Evolutionary conservation across 2,888 invertebrate genomes (phyloP).

Genomic region (Actias luna): DNA sequence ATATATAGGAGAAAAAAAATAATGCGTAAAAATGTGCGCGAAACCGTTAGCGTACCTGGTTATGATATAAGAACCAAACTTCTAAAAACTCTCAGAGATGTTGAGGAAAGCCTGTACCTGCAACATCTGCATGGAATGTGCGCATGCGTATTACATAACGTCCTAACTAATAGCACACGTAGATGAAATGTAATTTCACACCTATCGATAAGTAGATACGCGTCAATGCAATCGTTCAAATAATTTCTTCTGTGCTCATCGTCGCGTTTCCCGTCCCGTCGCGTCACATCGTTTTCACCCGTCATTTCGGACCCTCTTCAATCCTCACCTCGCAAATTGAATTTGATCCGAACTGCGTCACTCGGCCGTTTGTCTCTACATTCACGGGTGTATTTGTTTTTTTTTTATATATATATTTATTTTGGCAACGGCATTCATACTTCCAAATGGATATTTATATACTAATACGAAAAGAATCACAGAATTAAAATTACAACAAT

Average conservation of each 20-base stretch:
- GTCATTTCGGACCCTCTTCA: constrained; percentile 75
- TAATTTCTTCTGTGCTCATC: constrained; percentile 44
- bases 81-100: not conserved
- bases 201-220: constrained; percentile 10
- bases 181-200: constrained; percentile 1
- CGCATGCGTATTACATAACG: not conserved
- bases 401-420: constrained; percentile 23
- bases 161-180: not conserved
- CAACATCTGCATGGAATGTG: not conserved
- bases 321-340: constrained; percentile 76
- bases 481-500: not conserved
- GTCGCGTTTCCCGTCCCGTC: constrained; percentile 32
- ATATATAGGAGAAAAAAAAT: too few relatives aligned
- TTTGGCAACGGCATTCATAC: constrained; percentile 27
- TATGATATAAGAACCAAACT: constrained; percentile 7
- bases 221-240: constrained; percentile 46
- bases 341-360: constrained; percentile 74
- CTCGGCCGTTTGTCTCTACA: constrained; percentile 66
- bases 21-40: too few relatives aligned
- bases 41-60: too few relatives aligned
- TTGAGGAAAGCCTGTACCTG: not conserved
- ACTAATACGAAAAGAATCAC: not conserved
- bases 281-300: constrained; percentile 49
- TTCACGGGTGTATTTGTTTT: constrained; percentile 55
- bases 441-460: not conserved